Evolutionary conservation across 2,888 invertebrate species (phyloP), one percentile per base, ranked within the genome.

Genomic region (Epistrophella euchroma): DNA sequence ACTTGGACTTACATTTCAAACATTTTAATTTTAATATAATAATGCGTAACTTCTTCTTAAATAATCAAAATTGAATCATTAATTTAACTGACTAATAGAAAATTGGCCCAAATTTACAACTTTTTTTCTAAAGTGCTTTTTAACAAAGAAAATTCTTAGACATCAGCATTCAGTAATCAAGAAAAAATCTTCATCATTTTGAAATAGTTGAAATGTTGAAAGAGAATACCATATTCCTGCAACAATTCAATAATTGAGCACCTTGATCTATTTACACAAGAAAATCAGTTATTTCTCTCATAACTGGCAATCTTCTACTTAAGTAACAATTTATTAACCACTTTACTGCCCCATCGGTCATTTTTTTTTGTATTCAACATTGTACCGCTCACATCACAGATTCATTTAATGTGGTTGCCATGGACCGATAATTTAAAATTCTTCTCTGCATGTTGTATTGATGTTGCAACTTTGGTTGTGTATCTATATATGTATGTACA

Each of bases 271-370:
- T 84, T 79, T 79, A 25, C 71, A 66, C 35, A 71, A 75, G 52
- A 62, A 71, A 62, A 73, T 73, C 45, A 68, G 72, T 85, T 76
- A 76, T 80, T 71, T 68, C 19, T 19, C 25, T 71, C 37, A 56
- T 43, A 76, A 68, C 76, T 40, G n/a, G 32, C 68, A 85, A 85
- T 81, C 70, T 73, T 52, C 74, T 71, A 64, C 62, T 82, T 74
- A 71, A 71, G 64, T 45, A 77, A 71, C 62, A 74, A 82, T 86
- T 82, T 82, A 86, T 78, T 66, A 78, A 66, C 70, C 82, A 71
- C 71, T 77, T 78, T 47, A 71, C 70, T 22, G 35, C 70, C 74
- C 70, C 86, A 86, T 82, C 74, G 73, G 77, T 81, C 76, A 68
- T 43, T 47, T 19, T 32, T 32, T 17, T 40, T 40, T 35, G 4